A percentile compares a stretch with the other conserved stretches of the same genome.
phyloP scores from a whole-genome alignment of 2,888 invertebrate species.

The Ptychoptera albimana region DNA sequence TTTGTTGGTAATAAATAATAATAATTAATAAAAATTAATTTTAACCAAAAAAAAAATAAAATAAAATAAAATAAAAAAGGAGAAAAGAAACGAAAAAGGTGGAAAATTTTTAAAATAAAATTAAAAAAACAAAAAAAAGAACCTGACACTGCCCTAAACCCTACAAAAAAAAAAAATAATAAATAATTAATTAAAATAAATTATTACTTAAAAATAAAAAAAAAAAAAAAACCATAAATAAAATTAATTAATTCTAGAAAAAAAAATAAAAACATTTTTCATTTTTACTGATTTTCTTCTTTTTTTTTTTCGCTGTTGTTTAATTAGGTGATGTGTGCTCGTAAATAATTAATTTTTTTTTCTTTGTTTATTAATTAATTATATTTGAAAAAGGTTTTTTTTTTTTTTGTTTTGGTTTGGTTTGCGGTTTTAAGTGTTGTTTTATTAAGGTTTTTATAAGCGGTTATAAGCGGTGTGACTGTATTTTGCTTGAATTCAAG shows the following conservation, averaged over 20 bases:
- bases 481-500: too few relatives aligned
- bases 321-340: too few relatives aligned
- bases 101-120: background rate
- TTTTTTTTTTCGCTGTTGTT: too few relatives aligned
- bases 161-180: background rate
- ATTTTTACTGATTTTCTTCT: too few relatives aligned
- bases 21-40: background rate
- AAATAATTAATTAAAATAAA: background rate
- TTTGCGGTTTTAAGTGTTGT: too few relatives aligned
- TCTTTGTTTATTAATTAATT: too few relatives aligned
- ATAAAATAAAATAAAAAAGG: background rate
- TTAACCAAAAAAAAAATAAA: background rate
- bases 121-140: constrained; percentile 4
- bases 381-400: too few relatives aligned
- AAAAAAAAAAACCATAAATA: background rate
- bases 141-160: constrained; percentile 6
- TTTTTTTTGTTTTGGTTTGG: too few relatives aligned
- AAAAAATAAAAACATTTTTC: background rate
- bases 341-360: too few relatives aligned
- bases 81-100: background rate
- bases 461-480: too few relatives aligned
- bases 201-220: background rate
- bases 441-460: too few relatives aligned
- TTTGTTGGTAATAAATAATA: too few relatives aligned
- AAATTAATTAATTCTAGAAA: background rate